Percentiles rank a stretch among this genome's conserved stretches.
phyloP scores from a whole-genome alignment of 2,888 invertebrate genomes.

The Petrophora chlorosata region DNA sequence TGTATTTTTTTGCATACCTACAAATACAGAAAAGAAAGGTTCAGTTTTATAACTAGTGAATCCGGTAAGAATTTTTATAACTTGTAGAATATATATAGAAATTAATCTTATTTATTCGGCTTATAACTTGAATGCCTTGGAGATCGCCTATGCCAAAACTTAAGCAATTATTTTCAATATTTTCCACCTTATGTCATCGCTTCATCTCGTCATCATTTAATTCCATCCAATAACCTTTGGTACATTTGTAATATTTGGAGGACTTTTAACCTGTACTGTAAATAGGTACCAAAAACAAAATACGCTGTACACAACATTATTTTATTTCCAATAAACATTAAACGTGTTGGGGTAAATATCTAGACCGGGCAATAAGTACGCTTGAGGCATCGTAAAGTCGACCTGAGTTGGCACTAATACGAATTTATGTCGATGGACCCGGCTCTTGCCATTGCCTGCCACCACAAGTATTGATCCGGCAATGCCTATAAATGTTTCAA shows the following conservation, averaged over 20 bases:
- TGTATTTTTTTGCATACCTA: background rate
- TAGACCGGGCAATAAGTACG: conserved; percentile 72
- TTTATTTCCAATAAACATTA: conserved; percentile 61
- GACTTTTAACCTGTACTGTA: too few relatives aligned
- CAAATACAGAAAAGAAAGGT: background rate
- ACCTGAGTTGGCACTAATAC: conserved; percentile 81
- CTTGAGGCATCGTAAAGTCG: conserved; percentile 78
- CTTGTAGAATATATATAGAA: too few relatives aligned
- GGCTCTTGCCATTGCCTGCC: conserved; percentile 53
- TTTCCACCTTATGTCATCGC: too few relatives aligned
- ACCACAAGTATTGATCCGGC: conserved; percentile 74
- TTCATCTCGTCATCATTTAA: too few relatives aligned
- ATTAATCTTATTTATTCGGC: too few relatives aligned
- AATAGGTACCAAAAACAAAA: conserved; percentile 16
- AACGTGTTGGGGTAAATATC: conserved; percentile 61
- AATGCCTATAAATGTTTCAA: conserved; percentile 76
- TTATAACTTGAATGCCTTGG: too few relatives aligned
- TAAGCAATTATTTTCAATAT: too few relatives aligned
- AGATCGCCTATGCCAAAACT: too few relatives aligned
- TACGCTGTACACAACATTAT: conserved; percentile 40
- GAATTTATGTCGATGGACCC: conserved; percentile 80
- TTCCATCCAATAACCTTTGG: too few relatives aligned
- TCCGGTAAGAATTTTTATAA: too few relatives aligned
- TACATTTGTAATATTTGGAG: too few relatives aligned
- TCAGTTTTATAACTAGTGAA: too few relatives aligned